Percentiles rank a stretch among this genome's conserved stretches.
Evolutionary conservation across 2,797 vertebrate genomes (phyloP).

Genomic region (Notolepis coatsorum): DNA sequence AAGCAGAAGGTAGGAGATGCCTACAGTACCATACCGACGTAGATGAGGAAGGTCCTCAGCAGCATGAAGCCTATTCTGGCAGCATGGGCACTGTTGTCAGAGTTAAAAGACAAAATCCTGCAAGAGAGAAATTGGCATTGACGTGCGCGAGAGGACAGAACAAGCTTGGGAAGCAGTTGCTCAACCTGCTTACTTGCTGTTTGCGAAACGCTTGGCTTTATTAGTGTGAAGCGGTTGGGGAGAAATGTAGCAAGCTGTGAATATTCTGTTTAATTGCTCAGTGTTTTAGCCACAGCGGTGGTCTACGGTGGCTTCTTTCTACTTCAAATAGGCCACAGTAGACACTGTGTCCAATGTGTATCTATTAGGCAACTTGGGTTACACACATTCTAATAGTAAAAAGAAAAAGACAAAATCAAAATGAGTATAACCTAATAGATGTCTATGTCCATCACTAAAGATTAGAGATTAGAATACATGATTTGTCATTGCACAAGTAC

Average conservation of each 20-base stretch:
- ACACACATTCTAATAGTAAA: no score
- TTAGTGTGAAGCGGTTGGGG: conserved; percentile 1
- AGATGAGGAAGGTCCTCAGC: conserved; percentile 24
- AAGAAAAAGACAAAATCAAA: no score
- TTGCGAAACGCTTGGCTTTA: not conserved
- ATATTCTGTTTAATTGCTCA: not conserved
- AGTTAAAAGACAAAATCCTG: not conserved
- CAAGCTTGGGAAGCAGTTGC: not conserved
- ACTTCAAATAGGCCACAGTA: no score
- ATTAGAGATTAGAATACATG: no score
- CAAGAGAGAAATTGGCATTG: not conserved
- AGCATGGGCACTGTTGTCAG: not conserved
- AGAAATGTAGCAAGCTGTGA: conserved; percentile 5
- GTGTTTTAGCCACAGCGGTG: not conserved
- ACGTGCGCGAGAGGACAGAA: conserved; percentile 1
- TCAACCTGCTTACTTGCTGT: conserved; percentile 4
- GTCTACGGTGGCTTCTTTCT: no score
- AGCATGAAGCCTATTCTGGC: conserved; percentile 10
- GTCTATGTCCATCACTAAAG: no score
- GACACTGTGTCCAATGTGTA: no score
- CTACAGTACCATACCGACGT: not conserved
- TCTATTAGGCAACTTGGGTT: no score
- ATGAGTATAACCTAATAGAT: no score
- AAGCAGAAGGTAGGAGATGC: not conserved
- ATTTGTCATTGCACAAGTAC: no score